A percentile compares a stretch with the other conserved stretches of the same genome.
Evolutionary conservation across 2,888 invertebrate species (phyloP).

Genomic region (Drosophila mulleri): DNA sequence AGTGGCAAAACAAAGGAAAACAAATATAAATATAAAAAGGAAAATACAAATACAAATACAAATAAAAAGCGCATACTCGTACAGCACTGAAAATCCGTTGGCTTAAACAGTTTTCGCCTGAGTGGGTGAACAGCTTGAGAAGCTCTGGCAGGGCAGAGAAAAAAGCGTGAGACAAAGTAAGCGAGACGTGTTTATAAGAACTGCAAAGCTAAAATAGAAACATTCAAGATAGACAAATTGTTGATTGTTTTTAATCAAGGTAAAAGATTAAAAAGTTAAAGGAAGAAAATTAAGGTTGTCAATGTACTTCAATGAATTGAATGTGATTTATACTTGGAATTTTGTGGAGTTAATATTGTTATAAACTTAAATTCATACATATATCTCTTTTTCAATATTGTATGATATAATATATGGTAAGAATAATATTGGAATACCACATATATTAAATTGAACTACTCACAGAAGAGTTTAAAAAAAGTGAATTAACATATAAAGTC

Average conservation of each 20-base stretch:
- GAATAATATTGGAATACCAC: too few relatives aligned
- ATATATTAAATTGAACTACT: too few relatives aligned
- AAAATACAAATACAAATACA: not conserved
- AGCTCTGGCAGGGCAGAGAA: constrained; percentile 18
- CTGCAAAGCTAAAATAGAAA: not conserved
- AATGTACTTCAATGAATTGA: not conserved
- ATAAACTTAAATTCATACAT: too few relatives aligned
- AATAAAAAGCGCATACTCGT: constrained; percentile 13
- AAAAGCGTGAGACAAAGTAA: not conserved
- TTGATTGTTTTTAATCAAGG: not conserved
- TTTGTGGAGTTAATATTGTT: too few relatives aligned
- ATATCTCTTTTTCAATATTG: too few relatives aligned
- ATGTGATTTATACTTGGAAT: not conserved
- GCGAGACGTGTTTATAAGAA: constrained; percentile 1
- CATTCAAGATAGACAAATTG: not conserved
- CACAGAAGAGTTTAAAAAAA: too few relatives aligned
- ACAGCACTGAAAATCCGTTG: constrained; percentile 40
- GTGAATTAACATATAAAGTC: too few relatives aligned
- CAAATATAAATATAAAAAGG: not conserved
- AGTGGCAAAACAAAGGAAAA: constrained; percentile 47
- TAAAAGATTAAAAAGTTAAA: too few relatives aligned
- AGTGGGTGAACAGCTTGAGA: constrained; percentile 36
- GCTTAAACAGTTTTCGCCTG: constrained; percentile 43
- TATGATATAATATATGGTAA: too few relatives aligned
- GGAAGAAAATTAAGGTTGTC: too few relatives aligned